Evolutionary conservation across 2,888 invertebrate species (phyloP), one percentile per base, ranked within the genome.

Genomic region (Agrotis ipsilon): DNA sequence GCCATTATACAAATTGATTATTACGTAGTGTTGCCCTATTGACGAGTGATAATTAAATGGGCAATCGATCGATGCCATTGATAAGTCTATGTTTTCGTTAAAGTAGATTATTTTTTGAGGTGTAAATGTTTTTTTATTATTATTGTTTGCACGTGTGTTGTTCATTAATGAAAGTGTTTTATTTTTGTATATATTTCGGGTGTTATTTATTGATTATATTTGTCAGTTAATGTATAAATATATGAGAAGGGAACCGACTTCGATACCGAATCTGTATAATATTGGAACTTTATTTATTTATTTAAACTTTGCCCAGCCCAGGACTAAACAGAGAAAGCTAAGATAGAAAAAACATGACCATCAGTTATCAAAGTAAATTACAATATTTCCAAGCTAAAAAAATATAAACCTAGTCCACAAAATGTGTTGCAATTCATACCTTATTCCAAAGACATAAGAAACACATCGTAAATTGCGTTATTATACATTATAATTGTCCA

Each of bases 1-100:
- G 85, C 91, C 87, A 92, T 92, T 91, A 90, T 83, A 87, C 82
- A 89, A 91, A 92, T 92, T 92, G 88, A 91, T 91, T 90, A 84
- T 78, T 65, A 75, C 67, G 61, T 72, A 75, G 84, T 89, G 89
- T 84, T 87, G 86, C 86, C 81, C 73, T 81, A 82, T 81, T 85
- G 76, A 81, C 43, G 45, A n/a, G n/a, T n/a, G n/a, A 84, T 89
- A 91, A 90, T 90, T 86, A 85, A 89, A 89, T 89, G 82, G 75
- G 83, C 87, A 89, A 89, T 87, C 86, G 87, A 89, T 90, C 75
- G 88, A 86, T 86, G 78, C 72, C 51, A 69, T 72, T 71, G 55
- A 78, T 83, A 81, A 77, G 68, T 63, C 77, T 74, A 80, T 60
- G 60, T 70, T 74, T 74, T 66, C 5, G 39, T 68, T 52, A 52